phyloP scores from a whole-genome alignment of 2,888 invertebrate species.

The Mechanitis messenoides region DNA sequence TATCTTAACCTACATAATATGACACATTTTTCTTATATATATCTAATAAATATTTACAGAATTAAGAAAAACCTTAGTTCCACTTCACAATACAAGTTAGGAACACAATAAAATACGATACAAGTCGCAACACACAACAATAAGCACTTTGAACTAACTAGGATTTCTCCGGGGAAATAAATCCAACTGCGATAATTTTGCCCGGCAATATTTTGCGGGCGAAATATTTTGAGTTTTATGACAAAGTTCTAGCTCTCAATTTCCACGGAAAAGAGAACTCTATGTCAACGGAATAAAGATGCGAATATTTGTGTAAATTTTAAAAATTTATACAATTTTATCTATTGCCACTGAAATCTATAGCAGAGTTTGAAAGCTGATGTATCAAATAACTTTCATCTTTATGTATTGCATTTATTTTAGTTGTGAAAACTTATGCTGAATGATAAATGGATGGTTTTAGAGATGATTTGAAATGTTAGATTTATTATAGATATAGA shows the following conservation, averaged over 20 bases:
- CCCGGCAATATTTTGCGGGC: constrained; percentile 21
- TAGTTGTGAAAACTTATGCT: not conserved
- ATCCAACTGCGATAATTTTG: constrained; percentile 22
- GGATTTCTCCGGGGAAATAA: constrained; percentile 1
- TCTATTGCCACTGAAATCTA: constrained; percentile 25
- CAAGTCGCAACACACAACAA: not conserved
- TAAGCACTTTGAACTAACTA: constrained; percentile 20
- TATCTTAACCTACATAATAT: too few relatives aligned
- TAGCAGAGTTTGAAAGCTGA: constrained; percentile 9
- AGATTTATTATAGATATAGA: too few relatives aligned
- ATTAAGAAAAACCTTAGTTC: not conserved
- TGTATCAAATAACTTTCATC: constrained; percentile 1
- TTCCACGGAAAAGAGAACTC: not conserved
- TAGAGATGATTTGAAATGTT: not conserved
- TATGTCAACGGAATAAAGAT: not conserved
- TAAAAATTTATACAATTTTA: constrained; percentile 26
- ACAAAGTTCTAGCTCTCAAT: not conserved
- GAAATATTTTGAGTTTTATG: constrained; percentile 8
- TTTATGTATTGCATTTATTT: not conserved
- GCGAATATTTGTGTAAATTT: not conserved
- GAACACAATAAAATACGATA: not conserved
- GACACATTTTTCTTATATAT: too few relatives aligned
- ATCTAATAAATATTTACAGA: not conserved
- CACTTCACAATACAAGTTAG: not conserved
- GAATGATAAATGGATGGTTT: not conserved